Conservation (phyloP, 2,113 vertebrate species). For the Caranx melampygus region DNA sequence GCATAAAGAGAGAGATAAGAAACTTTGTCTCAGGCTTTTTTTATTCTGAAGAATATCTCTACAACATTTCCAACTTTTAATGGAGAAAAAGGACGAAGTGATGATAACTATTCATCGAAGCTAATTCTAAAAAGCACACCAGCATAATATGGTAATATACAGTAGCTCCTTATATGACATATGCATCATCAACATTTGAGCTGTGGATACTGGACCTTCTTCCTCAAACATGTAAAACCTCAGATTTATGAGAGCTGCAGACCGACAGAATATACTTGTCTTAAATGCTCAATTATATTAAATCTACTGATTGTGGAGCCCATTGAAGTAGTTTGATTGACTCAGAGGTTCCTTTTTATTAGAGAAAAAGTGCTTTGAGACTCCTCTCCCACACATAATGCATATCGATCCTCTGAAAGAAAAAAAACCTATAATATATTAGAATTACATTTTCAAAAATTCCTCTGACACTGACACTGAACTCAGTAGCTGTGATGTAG, state of each 20-base stretch:
- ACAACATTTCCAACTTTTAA: constrained; percentile 2
- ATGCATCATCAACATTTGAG: background rate
- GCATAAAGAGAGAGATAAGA: constrained; percentile 46
- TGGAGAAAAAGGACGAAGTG: background rate
- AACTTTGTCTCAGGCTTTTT: constrained; percentile 21
- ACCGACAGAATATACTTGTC: constrained; percentile 1
- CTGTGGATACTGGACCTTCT: constrained; percentile 15
- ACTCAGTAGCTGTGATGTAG: background rate
- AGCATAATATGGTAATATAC: background rate
- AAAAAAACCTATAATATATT: constrained; percentile 23
- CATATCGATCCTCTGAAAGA: constrained; percentile 5
- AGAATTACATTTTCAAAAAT: constrained; percentile 16
- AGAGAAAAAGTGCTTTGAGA: constrained; percentile 6
- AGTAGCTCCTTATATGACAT: constrained; percentile 1
- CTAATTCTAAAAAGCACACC: constrained; percentile 25
- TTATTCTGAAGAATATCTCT: constrained; percentile 22
- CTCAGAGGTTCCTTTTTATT: constrained; percentile 32
- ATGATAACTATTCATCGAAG: constrained; percentile 21
- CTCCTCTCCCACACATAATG: background rate
- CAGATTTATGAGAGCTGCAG: background rate
- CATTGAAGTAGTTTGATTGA: constrained; percentile 34
- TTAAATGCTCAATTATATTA: constrained; percentile 10
- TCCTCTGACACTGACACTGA: constrained; percentile 5
- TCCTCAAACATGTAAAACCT: constrained; percentile 16
- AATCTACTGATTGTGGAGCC: constrained; percentile 38